Evolutionary conservation across 2,797 vertebrate species (phyloP), one percentile per base, ranked within the genome.

Genomic region (Mionectes olivaceus): DNA sequence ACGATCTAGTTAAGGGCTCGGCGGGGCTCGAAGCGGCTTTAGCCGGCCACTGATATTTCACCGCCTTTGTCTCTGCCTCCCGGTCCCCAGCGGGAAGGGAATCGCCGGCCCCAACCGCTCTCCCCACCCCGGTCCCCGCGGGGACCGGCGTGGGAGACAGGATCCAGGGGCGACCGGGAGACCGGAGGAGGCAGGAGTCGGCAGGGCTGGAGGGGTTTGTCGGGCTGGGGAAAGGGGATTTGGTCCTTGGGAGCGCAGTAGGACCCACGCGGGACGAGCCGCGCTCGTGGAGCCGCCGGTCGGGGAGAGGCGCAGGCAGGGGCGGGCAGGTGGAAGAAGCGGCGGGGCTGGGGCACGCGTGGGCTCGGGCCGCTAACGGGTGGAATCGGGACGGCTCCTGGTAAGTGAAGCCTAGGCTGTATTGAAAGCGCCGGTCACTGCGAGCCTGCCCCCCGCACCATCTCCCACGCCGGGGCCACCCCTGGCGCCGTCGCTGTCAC

Each of bases 1-100:
- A 94, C 77, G 71, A 96, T 94, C 90, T 60, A 76, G 78, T 97
- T 96, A 96, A 94, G 81, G 82, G 91, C 88, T 97, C 91, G 47
- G 68, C 64, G 76, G 80, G 82, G 81, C 65, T 89, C 70, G 63
- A 80, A 83, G 90, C 19, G 52, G 92, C 85, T 81, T 95, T 90
- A 92, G 87, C 84, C 41, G 70, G 43, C 65, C 81, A 37, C 25
- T 87, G 95, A 75, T 94, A 83, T 87, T 92, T 80, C 91, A 25
- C 80, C 47, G 87, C 60, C 73, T 90, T 95, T 92, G 91, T 79
- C 83, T 90, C 57, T 90, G 67, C 59, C 68, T 56, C 49, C 33
- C 39, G 32, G 47, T 77, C 23, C 74, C 57, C 57, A 27, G 21
- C 73, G 78, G 52, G 81, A 59, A 49, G 32, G 55, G 70, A 94